Evolutionary conservation across 2,113 vertebrate species (phyloP).

Genomic region (Oryzias curvinotus): DNA sequence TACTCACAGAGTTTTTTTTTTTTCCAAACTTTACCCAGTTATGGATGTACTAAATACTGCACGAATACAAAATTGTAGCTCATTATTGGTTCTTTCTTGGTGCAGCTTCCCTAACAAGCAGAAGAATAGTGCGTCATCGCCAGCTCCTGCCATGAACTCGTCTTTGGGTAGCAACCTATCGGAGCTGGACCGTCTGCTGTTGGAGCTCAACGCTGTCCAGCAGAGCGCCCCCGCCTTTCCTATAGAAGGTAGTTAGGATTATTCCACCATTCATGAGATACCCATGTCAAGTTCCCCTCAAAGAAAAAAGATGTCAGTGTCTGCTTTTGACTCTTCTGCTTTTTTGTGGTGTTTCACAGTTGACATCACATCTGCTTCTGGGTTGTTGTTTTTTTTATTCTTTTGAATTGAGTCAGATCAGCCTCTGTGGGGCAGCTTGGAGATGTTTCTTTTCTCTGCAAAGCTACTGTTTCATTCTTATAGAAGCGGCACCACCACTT

Average conservation of each 20-base stretch:
- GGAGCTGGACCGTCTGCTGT: conserved; percentile 89
- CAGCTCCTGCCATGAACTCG: conserved; percentile 83
- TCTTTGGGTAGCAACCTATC: conserved; percentile 91
- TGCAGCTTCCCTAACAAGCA: conserved; percentile 92
- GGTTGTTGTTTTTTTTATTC: neutral
- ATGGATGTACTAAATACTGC: neutral
- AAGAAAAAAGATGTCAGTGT: neutral
- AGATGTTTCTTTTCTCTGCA: neutral
- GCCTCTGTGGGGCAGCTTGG: neutral
- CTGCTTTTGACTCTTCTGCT: conserved; percentile 7
- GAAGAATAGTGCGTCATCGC: conserved; percentile 81
- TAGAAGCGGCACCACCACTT: conserved; percentile 62
- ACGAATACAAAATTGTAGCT: neutral
- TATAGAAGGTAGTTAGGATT: conserved; percentile 75
- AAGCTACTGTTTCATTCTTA: conserved; percentile 10
- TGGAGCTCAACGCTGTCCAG: conserved; percentile 91
- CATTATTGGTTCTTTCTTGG: conserved; percentile 6
- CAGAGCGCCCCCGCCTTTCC: conserved; percentile 79
- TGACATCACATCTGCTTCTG: neutral
- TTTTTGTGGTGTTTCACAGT: conserved; percentile 1
- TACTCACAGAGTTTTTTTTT: no score
- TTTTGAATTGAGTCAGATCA: neutral
- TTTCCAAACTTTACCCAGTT: no score
- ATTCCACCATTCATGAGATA: neutral
- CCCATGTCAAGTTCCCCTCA: conserved; percentile 7